Conservation (phyloP, 2,113 vertebrate genomes). For the rabbit (Oryctolagus cuniculus) region mOryCun1.1 NC_091438.1:33273001-33273500, state of each 20-base stretch:
- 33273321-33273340: neutral
- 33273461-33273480: too few relatives aligned
- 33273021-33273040: neutral
- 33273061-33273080: too few relatives aligned
- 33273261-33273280: neutral
- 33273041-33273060: rapidly evolving
- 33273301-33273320: neutral
- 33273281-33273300: neutral
- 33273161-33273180: neutral
- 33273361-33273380: neutral
- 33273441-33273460: neutral
- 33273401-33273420: neutral
- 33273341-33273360: neutral
- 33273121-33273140: rapidly evolving
- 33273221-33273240: neutral
- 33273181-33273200: rapidly evolving
- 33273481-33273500: neutral
- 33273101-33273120: neutral
- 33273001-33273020: neutral
- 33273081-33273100: neutral
- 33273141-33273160: neutral
- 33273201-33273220: neutral
- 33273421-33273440: neutral
- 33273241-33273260: neutral
- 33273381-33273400: neutral